A percentile compares a stretch with the other conserved stretches of the same genome.
Conservation (phyloP, 2,113 vertebrate species). For the Myxocyprinus asiaticus region DNA sequence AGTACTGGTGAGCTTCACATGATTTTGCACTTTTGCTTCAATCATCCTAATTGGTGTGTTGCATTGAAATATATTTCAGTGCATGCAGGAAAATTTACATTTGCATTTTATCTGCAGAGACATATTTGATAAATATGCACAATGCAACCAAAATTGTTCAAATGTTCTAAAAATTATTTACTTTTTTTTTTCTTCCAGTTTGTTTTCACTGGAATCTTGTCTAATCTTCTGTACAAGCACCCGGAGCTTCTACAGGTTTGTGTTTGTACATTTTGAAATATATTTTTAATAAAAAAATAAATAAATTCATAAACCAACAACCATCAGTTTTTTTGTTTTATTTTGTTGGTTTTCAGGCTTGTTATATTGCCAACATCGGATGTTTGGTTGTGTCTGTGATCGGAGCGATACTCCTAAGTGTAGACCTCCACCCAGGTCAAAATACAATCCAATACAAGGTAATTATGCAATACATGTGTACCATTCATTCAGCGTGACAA, state of each 20-base stretch:
- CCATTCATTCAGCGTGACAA: too few species aligned
- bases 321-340: too few species aligned
- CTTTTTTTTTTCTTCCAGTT: conserved; percentile 59
- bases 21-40: too few species aligned
- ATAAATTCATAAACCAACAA: too few species aligned
- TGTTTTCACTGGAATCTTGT: conserved; percentile 63
- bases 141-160: too few species aligned
- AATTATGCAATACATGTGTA: background rate
- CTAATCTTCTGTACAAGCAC: conserved; percentile 65
- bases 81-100: too few species aligned
- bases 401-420: conserved; percentile 55
- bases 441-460: background rate
- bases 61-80: background rate
- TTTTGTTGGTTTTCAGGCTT: conserved; percentile 56
- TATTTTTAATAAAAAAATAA: background rate
- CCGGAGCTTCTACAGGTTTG: conserved; percentile 63
- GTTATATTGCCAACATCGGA: conserved; percentile 53
- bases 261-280: background rate
- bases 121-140: too few species aligned
- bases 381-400: conserved; percentile 55
- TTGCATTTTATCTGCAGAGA: background rate
- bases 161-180: background rate
- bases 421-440: conserved; percentile 37
- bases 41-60: too few species aligned
- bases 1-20: conserved; percentile 58